phyloP scores from a whole-genome alignment of 1,140 invertebrate genomes.

The Tetragnatha versicolor region DNA sequence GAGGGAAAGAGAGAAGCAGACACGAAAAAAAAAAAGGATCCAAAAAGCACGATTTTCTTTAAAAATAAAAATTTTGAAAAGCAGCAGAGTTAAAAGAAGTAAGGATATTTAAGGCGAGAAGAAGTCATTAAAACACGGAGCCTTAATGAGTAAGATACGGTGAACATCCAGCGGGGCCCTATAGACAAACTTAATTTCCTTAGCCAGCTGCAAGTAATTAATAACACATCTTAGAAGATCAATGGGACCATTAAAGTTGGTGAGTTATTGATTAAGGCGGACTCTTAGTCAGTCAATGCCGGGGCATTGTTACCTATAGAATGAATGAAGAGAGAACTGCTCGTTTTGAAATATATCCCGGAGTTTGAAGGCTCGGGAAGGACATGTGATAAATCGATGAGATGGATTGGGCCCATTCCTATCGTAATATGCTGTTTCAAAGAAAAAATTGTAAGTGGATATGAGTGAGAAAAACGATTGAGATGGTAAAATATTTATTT shows the following conservation, averaged over 20 bases:
- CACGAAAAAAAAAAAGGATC: not conserved
- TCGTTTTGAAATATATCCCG: conserved; percentile 33
- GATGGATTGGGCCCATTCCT: not conserved
- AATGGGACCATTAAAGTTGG: conserved; percentile 49
- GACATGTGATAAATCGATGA: conserved; percentile 9
- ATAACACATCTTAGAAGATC: conserved; percentile 51
- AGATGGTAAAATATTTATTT: too few species aligned
- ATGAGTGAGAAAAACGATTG: too few species aligned
- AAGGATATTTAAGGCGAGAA: conserved; percentile 44
- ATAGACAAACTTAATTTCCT: conserved; percentile 53
- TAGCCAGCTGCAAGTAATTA: conserved; percentile 49
- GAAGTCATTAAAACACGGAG: conserved; percentile 51
- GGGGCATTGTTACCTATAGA: conserved; percentile 2
- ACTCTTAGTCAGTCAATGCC: conserved; percentile 29
- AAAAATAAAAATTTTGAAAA: conserved; percentile 17
- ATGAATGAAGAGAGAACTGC: conserved; percentile 18
- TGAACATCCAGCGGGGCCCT: conserved; percentile 34
- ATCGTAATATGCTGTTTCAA: too few species aligned
- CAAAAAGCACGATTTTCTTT: conserved; percentile 4
- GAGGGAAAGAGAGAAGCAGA: too few species aligned
- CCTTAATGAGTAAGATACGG: conserved; percentile 49
- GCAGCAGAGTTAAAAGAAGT: not conserved
- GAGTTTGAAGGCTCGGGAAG: not conserved
- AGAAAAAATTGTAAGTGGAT: too few species aligned
- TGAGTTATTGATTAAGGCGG: conserved; percentile 37